Evolutionary conservation across 2,113 vertebrate species (phyloP).

Genomic region (Mormyrus lacerda): DNA sequence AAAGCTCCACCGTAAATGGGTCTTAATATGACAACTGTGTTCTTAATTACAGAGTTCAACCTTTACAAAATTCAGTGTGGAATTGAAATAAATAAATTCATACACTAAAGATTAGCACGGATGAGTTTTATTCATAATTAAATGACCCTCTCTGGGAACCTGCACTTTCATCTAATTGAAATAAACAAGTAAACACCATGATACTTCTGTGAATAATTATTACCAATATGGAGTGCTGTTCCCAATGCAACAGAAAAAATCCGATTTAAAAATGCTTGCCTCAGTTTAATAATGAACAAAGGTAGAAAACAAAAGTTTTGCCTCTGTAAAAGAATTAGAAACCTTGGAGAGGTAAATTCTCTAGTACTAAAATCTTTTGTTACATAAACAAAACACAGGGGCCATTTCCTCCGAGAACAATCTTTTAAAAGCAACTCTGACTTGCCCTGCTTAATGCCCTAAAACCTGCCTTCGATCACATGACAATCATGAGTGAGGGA

Average conservation of each 20-base stretch:
- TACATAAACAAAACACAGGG: constrained; percentile 59
- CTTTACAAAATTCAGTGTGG: background rate
- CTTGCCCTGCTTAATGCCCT: constrained; percentile 59
- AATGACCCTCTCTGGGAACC: constrained; percentile 66
- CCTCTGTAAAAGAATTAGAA: background rate
- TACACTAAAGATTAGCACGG: constrained; percentile 64
- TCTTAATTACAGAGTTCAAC: background rate
- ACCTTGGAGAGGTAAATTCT: background rate
- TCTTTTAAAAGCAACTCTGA: constrained; percentile 60
- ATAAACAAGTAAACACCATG: constrained; percentile 60
- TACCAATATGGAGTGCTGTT: constrained; percentile 43
- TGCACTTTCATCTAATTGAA: constrained; percentile 66
- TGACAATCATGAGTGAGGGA: constrained; percentile 58
- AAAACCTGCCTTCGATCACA: constrained; percentile 23
- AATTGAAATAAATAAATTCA: constrained; percentile 39
- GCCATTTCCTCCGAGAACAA: constrained; percentile 52
- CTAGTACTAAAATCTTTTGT: constrained; percentile 43
- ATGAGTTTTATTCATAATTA: constrained; percentile 67
- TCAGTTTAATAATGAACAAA: background rate
- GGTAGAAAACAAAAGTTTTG: background rate
- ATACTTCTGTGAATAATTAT: constrained; percentile 58
- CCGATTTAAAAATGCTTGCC: background rate
- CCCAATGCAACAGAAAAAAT: background rate
- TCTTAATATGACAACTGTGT: background rate
- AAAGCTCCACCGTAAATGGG: background rate